These are phyloP conservation scores for Beris chalybata DNA, from an alignment of 2,888 invertebrate genomes.

Conservation along the genomic window DNA sequence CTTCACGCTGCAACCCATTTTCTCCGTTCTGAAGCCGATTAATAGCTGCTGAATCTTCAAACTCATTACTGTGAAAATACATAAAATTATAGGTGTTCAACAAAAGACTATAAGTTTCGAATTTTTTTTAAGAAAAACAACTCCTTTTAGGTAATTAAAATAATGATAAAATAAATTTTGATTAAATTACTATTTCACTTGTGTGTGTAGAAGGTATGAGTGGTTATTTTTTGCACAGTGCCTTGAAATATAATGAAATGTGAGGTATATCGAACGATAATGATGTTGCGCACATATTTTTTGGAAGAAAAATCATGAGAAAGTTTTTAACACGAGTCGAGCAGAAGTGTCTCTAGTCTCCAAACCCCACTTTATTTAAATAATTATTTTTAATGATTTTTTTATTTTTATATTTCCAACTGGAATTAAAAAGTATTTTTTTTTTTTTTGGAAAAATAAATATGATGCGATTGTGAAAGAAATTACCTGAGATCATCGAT, in stretches of 20 bases:
- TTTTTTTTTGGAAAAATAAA: conserved; percentile 34
- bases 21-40: conserved; percentile 10
- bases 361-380: conserved; percentile 2
- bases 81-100: conserved; percentile 37
- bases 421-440: conserved; percentile 38
- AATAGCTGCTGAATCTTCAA: conserved; percentile 38
- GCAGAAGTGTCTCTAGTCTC: not conserved
- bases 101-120: conserved; percentile 4
- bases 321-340: not conserved
- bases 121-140: conserved; percentile 6
- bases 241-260: conserved; percentile 31
- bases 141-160: not conserved
- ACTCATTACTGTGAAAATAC: conserved; percentile 37
- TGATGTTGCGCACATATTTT: too few species aligned
- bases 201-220: conserved; percentile 13
- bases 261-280: conserved; percentile 14
- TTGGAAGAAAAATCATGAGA: conserved; percentile 1
- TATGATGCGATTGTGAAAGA: conserved; percentile 26
- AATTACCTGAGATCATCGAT: conserved; percentile 39
- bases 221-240: conserved; percentile 10
- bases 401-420: conserved; percentile 30
- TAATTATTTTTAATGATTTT: conserved; percentile 8
- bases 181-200: conserved; percentile 25
- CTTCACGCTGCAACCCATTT: not conserved
- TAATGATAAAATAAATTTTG: conserved; percentile 10